These are phyloP conservation scores for Macquaria ambigua DNA, from an alignment of 2,113 vertebrate genomes.

Conservation along the genomic window DNA sequence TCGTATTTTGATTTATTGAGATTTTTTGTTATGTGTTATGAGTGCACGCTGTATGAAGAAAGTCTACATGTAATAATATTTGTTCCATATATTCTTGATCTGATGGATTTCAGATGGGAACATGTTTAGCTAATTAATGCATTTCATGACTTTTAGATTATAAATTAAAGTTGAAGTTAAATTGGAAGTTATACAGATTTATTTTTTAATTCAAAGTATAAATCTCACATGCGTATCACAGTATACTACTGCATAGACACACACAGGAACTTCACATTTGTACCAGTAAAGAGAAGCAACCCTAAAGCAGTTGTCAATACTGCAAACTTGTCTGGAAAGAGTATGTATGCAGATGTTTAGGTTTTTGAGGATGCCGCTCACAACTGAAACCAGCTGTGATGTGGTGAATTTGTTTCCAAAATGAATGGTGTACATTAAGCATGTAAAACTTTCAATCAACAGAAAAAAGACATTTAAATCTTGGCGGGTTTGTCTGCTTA, in stretches of 20 bases:
- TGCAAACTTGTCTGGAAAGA: background rate
- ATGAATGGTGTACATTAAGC: background rate
- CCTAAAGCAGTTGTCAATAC: background rate
- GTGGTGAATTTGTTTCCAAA: background rate
- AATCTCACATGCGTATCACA: background rate
- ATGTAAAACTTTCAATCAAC: background rate
- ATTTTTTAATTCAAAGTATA: background rate
- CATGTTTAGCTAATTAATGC: background rate
- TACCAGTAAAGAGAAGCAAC: background rate
- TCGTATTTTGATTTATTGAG: background rate
- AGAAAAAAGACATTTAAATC: background rate
- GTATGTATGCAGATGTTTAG: conserved; percentile 20
- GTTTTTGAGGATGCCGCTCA: background rate
- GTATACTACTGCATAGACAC: background rate
- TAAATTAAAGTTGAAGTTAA: background rate
- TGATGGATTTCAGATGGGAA: background rate
- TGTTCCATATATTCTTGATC: background rate
- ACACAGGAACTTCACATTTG: background rate
- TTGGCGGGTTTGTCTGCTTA: background rate
- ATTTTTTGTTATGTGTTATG: background rate
- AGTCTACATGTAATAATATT: background rate
- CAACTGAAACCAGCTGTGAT: conserved; percentile 15
- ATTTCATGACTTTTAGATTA: background rate
- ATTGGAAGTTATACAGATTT: background rate
- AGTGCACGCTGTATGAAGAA: background rate